Evolutionary conservation across 1,140 invertebrate genomes (phyloP), one percentile per base, ranked within the genome.

Genomic region (Drosophila ohnishii): DNA sequence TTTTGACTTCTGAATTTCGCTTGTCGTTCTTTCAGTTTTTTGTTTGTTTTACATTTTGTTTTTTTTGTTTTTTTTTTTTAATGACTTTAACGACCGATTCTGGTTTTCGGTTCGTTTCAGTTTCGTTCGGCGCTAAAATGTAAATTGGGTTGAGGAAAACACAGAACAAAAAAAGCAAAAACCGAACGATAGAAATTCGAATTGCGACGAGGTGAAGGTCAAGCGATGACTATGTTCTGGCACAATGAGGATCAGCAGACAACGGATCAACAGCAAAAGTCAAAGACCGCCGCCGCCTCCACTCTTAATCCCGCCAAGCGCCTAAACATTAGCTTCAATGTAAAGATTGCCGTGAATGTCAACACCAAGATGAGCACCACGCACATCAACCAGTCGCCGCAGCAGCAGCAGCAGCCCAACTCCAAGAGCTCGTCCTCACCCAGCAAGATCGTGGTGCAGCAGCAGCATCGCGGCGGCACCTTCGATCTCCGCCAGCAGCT

Each of bases 341-440:
- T 87, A 2, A 87, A 87, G 78, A 87, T 87, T n/a, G 76, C 83
- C 22, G 83, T 87, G 3, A 87, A 87, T 83, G 83, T 88, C 1
- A 83, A 87, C 40, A 87, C 83, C 8, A 88, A 75, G 69, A 87
- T 77, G 79, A 63, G 39, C 16, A 64, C 59, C 16, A 82, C 60
- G 8, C 63, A 79, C 42, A 69, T 82, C n/a, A 83, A 62, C 13
- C 57, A 50, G 30, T 11, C n/a, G 19, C 45, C 25, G 25, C 45
- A 48, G 25, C 34, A 13, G 34, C 25, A 53, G 47, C 44, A 28
- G 25, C 42, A 11, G 44, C 0, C 35, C 42, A 42, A 35, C 2
- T 11, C 14, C 60, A 22, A 30, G 28, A n/a, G 5, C 9, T 22
- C 22, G 22, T 34, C 34, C 8, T 3, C 44, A 0, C n/a, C 50